Evolutionary conservation across 2,888 invertebrate genomes (phyloP).

Genomic region (Apamea epomidion): DNA sequence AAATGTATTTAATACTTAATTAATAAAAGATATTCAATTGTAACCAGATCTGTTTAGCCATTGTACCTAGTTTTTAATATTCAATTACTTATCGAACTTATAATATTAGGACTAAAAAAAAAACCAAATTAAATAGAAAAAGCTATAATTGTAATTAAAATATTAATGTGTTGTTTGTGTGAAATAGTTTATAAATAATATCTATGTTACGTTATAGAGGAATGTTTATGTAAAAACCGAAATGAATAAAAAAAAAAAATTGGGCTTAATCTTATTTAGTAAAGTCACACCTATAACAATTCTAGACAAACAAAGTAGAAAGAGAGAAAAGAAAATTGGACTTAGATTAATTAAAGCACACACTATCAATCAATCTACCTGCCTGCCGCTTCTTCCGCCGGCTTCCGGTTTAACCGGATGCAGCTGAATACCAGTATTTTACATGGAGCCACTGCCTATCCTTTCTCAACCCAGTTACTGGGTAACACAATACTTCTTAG

Average conservation of each 20-base stretch:
- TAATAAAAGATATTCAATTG: not conserved
- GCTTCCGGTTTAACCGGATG: not conserved
- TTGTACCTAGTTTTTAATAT: not conserved
- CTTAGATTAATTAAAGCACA: not conserved
- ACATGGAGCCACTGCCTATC: not conserved
- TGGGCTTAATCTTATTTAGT: not conserved
- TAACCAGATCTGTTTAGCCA: constrained; percentile 8
- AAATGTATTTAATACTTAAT: not conserved
- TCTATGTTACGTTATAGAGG: not conserved
- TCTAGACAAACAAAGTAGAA: not conserved
- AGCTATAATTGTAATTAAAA: not conserved
- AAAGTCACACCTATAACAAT: not conserved
- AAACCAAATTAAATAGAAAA: not conserved
- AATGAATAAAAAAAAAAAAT: not conserved
- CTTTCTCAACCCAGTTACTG: not conserved
- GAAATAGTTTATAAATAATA: constrained; percentile 15
- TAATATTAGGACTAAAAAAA: no score
- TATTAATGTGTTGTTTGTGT: constrained; percentile 24
- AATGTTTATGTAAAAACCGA: not conserved
- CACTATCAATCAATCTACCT: not conserved
- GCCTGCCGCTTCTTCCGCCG: not conserved
- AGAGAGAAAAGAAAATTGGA: not conserved
- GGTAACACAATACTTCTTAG: not conserved
- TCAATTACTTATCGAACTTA: not conserved
- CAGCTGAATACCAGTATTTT: not conserved